Conservation (phyloP, 2,888 invertebrate species). For the Dasypolia templi region DNA sequence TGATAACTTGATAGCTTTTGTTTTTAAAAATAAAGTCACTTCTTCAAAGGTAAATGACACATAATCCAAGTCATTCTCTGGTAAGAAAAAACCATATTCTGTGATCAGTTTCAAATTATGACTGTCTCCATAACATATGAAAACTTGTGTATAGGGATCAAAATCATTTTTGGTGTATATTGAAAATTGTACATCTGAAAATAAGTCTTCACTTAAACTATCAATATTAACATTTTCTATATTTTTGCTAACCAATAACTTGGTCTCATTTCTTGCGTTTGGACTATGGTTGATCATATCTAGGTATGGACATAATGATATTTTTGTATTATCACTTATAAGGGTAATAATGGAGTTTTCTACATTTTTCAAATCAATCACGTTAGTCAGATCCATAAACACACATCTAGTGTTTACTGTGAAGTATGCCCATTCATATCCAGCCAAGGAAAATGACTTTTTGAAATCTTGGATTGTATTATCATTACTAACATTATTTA, state of each 20-base stretch:
- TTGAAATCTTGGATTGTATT: conserved; percentile 81
- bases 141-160: conserved; percentile 93
- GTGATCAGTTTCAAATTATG: conserved; percentile 94
- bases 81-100: conserved; percentile 96
- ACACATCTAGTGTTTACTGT: conserved; percentile 96
- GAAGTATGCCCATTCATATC: conserved; percentile 95
- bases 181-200: conserved; percentile 85
- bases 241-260: conserved; percentile 79
- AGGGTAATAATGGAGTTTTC: conserved; percentile 81
- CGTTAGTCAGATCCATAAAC: conserved; percentile 91
- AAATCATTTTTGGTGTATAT: conserved; percentile 89
- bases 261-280: conserved; percentile 90
- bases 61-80: conserved; percentile 92
- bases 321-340: conserved; percentile 91
- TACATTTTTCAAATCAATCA: conserved; percentile 84
- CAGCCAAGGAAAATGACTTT: conserved; percentile 84
- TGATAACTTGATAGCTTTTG: conserved; percentile 82
- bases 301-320: conserved; percentile 96
- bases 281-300: conserved; percentile 97
- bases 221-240: conserved; percentile 77
- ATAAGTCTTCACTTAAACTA: conserved; percentile 77
- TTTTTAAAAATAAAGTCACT: conserved; percentile 84
- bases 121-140: conserved; percentile 96
- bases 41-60: conserved; percentile 91
- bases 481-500: conserved; percentile 76